Conservation (phyloP, 37 sponge, comb jelly and placozoan genomes). For the Mnemiopsis leidyi region DNA sequence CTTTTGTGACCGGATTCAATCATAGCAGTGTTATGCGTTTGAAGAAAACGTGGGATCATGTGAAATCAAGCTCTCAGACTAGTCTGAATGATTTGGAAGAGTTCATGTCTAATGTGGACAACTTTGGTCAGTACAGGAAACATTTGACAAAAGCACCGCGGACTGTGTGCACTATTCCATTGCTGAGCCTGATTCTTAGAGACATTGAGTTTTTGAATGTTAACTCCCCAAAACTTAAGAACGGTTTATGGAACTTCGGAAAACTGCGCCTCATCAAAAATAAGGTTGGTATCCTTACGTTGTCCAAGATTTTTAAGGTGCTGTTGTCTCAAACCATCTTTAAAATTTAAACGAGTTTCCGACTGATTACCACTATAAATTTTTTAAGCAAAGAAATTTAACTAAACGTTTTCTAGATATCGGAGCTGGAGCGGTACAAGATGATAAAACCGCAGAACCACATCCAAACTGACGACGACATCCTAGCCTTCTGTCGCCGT, state of each 20-base stretch:
- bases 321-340: neutral
- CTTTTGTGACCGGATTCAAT: constrained; percentile 38
- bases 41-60: constrained; percentile 58
- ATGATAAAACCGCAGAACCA: constrained; percentile 63
- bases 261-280: constrained; percentile 42
- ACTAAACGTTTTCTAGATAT: constrained; percentile 12
- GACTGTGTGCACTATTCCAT: constrained; percentile 38
- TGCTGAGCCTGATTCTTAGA: constrained; percentile 4
- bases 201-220: constrained; percentile 65
- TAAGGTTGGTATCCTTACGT: constrained; percentile 31
- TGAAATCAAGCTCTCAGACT: constrained; percentile 45
- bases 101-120: constrained; percentile 6
- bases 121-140: constrained; percentile 45
- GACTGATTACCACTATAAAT: neutral
- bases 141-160: neutral
- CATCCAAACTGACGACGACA: constrained; percentile 26
- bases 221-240: constrained; percentile 35
- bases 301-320: neutral
- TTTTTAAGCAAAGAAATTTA: neutral
- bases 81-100: constrained; percentile 41
- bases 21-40: neutral
- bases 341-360: neutral
- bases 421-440: constrained; percentile 47
- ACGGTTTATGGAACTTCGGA: constrained; percentile 62
- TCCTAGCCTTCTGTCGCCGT: neutral